Evolutionary conservation across 1,140 invertebrate species (phyloP), one percentile per base, ranked within the genome.

Genomic region (Mizuhopecten yessoensis): DNA sequence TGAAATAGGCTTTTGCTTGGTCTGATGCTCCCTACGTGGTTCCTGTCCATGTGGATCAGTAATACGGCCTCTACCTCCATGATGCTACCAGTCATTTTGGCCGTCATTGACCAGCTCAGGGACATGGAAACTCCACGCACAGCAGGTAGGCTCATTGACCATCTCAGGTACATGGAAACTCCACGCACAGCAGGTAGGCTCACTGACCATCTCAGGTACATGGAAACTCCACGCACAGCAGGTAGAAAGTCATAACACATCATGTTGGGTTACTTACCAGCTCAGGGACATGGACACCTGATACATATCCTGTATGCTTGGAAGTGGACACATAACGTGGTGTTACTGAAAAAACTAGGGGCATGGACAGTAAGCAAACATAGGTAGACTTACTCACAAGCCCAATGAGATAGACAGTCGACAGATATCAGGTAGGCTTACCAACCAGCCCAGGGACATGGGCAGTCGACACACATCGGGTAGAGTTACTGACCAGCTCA

Each of bases 31-130:
- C 95, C 96, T 3, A 96, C 96, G 0, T 95, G 94, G 94, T 96
- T 96, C 90, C 94, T 97, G 34, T 96, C 96, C 10, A 96, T 97
- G 96, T 97, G 96, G 95, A 96, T 97, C 34, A 96, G 93, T 89
- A 97, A 97, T 91, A 96, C 96, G 2, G 96, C 96, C 10, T 95
- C 96, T 20, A 95, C 96, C 0, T 96, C 96, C 23, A 95, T 97
- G 94, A 97, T 97, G 96, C 75, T 96, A 5, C 96, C 96, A 5
- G 95, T 97, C 15, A 95, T 94, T 5, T 88, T 92, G 20, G 96
- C 96, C 33, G 95, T 97, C 17, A 92, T 96, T 20, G 86, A 92
- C 34, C 93, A 96, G 45, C 92, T 96, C 15, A 89, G 89, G 42
- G 90, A 92, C 42, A 86, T 91, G 10, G 88, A 92, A 0, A 17